phyloP scores from a whole-genome alignment of 1,140 invertebrate genomes.

The Anastatus disparis region DNA sequence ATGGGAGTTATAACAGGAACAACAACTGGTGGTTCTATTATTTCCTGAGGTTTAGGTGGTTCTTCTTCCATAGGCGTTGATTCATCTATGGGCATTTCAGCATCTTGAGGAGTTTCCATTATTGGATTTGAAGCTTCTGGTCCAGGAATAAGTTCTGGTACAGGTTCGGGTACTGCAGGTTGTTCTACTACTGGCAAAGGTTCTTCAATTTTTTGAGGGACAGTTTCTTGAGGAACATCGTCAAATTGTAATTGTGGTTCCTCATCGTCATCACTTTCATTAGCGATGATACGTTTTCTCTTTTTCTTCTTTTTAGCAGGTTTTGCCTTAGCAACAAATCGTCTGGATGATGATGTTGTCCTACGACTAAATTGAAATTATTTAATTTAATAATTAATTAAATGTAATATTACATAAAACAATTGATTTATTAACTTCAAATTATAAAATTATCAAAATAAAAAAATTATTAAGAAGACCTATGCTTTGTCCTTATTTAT shows the following conservation, averaged over 20 bases:
- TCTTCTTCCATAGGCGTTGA: conserved; percentile 24
- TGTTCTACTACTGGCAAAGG: background rate
- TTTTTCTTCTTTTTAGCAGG: conserved; percentile 67
- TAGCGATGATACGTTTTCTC: conserved; percentile 64
- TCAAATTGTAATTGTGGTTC: conserved; percentile 41
- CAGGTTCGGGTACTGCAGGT: background rate
- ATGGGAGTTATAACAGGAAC: background rate
- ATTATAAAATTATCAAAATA: too few relatives aligned
- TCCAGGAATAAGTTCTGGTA: background rate
- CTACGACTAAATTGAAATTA: conserved; percentile 51
- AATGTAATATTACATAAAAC: background rate
- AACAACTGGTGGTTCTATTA: background rate
- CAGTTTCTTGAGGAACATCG: conserved; percentile 24
- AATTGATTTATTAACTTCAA: too few relatives aligned
- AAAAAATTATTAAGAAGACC: too few relatives aligned
- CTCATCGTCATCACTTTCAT: conserved; percentile 61
- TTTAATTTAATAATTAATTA: background rate
- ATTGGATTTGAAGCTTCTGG: background rate
- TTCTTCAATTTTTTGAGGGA: conserved; percentile 34
- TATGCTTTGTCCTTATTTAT: too few relatives aligned
- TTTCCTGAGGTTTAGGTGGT: conserved; percentile 1
- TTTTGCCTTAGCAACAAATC: conserved; percentile 57
- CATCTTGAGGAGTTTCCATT: conserved; percentile 11
- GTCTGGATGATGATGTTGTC: conserved; percentile 51
- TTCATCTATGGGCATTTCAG: conserved; percentile 20